Evolutionary conservation across 1,140 invertebrate genomes (phyloP), one percentile per base, ranked within the genome.

Genomic region (Eriosoma lanigerum): DNA sequence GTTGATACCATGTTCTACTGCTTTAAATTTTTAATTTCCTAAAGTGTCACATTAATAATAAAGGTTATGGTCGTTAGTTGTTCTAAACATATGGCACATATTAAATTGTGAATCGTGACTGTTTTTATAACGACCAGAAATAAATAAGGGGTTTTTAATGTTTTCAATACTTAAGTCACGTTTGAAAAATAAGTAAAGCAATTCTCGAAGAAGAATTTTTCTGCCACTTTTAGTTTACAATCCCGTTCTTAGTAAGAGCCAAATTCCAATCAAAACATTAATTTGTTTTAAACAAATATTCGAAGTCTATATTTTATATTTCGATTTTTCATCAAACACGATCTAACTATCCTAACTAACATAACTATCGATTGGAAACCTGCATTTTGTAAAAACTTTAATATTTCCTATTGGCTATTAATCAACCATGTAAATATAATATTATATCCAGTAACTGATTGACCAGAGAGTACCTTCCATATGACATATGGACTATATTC

Each of bases 91-190:
- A 1, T 1, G n/a, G 38, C 13, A 38, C 32, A 8, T 38, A 8
- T 4, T 3, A 38, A 12, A 48, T 68, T 48, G 15, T 48, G 66
- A 21, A 68, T 48, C 44, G 38, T 68, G 66, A 48, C 44, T 68
- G 13, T 68, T 68, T 3, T 6, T 15, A n/a, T n/a, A 48, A 68
- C 66, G 24, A 68, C 13, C 17, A 15, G 15, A 17, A 48, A 38
- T 15, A 68, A n/a, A 13, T 4, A 66, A 46, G 46, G 21, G 66
- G 32, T 66, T 38, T 68, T 48, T 68, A 68, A 15, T 48, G 32
- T 66, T 38, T 68, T 48, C 46, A 68, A 21, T 68, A 68, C 66
- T 68, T 48, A 21, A 13, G 24, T 68, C 66, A 68, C 66, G 66
- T 68, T 48, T 44, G 19, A 68, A 48, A 68, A 68, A 68, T 68